Evolutionary conservation across 2,113 vertebrate species (phyloP).

Genomic region (Bungarus multicinctus): DNA sequence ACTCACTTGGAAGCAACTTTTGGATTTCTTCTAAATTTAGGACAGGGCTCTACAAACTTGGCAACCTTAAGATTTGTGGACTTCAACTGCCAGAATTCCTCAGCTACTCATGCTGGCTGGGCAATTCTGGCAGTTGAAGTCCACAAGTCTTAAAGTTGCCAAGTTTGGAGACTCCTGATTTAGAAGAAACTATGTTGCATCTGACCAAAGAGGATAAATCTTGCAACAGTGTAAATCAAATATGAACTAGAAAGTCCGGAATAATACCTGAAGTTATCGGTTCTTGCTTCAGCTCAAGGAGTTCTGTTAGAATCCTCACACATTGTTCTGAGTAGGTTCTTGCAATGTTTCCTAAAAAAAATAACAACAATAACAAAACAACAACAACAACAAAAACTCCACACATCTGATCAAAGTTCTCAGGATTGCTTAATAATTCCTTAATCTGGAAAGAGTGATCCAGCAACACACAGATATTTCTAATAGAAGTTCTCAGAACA

Average conservation of each 20-base stretch:
- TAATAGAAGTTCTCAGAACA: not conserved
- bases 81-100: too few species aligned
- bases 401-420: not conserved
- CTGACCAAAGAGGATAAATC: not conserved
- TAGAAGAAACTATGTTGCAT: not conserved
- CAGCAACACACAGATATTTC: not conserved
- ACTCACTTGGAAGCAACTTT: not conserved
- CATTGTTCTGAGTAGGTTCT: slow-evolving; percentile 89
- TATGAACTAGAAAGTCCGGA: not conserved
- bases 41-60: too few species aligned
- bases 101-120: too few species aligned
- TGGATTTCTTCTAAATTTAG: not conserved
- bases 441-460: not conserved
- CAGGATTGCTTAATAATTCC: not conserved
- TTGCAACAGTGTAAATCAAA: not conserved
- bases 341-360: slow-evolving; percentile 84
- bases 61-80: too few species aligned
- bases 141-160: too few species aligned
- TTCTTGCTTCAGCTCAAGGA: slow-evolving; percentile 87
- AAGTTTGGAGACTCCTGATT: too few species aligned
- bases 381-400: not conserved
- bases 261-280: slow-evolving; percentile 91
- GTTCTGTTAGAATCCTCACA: slow-evolving; percentile 84
- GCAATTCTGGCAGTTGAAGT: too few species aligned
- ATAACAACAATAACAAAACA: too few species aligned